Evolutionary conservation across 23 tunicate species (phyloP).

Genomic region (Phallusia fumigata): DNA sequence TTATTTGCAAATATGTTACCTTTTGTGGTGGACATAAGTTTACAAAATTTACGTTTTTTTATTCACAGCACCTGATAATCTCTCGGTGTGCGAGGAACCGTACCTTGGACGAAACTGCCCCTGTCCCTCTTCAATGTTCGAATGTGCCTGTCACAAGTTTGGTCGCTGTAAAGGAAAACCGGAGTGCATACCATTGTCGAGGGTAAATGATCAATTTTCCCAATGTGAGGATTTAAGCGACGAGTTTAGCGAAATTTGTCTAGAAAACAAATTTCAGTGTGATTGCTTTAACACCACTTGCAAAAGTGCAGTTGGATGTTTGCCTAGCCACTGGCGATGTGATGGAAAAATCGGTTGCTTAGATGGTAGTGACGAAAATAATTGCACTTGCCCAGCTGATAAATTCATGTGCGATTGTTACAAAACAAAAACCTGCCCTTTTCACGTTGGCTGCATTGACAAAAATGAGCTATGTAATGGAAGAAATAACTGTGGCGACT

Average conservation of each 20-base stretch:
- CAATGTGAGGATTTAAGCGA: not conserved
- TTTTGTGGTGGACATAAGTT: too few species aligned
- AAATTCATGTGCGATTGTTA: not conserved
- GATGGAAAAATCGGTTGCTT: not conserved
- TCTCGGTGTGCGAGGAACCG: not conserved
- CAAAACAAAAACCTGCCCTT: not conserved
- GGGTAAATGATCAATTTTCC: not conserved
- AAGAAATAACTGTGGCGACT: not conserved
- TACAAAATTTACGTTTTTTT: too few species aligned
- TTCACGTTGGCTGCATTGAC: not conserved
- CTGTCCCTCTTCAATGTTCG: not conserved
- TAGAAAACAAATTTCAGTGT: not conserved
- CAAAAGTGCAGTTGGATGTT: not conserved
- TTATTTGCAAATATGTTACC: too few species aligned
- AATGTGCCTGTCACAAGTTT: not conserved
- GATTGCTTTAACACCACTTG: constrained; percentile 1
- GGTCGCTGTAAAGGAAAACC: not conserved
- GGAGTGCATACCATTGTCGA: not conserved
- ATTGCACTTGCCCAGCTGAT: constrained; percentile 13
- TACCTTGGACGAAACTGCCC: not conserved
- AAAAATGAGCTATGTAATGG: not conserved
- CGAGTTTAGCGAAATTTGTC: not conserved
- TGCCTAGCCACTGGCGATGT: not conserved
- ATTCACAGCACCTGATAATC: not conserved
- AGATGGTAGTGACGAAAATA: constrained; percentile 2